A percentile compares a stretch with the other conserved stretches of the same genome.
These are phyloP conservation scores for Sanderia malayensis DNA, from an alignment of 30 jellyfish, hydroid and myxozoan species.

Conservation along the genomic window DNA sequence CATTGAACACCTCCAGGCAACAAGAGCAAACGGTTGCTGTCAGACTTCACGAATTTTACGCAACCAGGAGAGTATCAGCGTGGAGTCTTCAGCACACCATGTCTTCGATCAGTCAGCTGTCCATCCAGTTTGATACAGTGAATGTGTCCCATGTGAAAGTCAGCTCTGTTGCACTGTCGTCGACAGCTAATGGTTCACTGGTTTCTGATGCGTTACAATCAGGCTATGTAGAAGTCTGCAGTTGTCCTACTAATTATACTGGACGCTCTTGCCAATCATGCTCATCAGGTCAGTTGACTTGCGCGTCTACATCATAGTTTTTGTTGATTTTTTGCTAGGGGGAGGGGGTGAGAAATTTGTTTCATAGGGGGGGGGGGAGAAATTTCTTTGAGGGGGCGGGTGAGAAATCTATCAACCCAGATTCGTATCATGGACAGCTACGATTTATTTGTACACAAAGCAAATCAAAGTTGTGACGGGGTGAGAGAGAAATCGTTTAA, in stretches of 20 bases:
- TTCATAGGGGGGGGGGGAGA: too few species aligned
- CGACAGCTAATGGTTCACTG: constrained; percentile 26
- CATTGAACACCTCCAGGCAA: constrained; percentile 14
- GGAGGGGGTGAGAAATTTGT: too few species aligned
- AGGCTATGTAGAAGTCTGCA: constrained; percentile 65
- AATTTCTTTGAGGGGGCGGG: too few species aligned
- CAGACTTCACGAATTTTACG: constrained; percentile 18
- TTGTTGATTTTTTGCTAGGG: too few species aligned
- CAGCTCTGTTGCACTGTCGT: constrained; percentile 10
- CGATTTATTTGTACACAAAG: too few species aligned
- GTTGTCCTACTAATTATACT: constrained; percentile 76
- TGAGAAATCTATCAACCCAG: too few species aligned
- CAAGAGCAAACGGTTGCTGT: constrained; percentile 10
- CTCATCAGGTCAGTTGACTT: constrained; percentile 73
- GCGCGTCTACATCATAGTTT: too few species aligned
- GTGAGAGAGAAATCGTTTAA: too few species aligned
- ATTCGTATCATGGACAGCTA: too few species aligned
- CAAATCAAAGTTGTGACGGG: too few species aligned
- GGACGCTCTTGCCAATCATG: constrained; percentile 77
- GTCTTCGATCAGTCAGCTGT: constrained; percentile 25
- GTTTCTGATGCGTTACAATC: constrained; percentile 11
- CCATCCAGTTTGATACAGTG: constrained; percentile 17
- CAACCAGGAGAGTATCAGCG: constrained; percentile 23
- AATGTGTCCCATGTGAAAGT: constrained; percentile 10
- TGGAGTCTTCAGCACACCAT: constrained; percentile 30